Conservation (phyloP, 2,888 invertebrate genomes). For the Anagyrus pseudococci region DNA sequence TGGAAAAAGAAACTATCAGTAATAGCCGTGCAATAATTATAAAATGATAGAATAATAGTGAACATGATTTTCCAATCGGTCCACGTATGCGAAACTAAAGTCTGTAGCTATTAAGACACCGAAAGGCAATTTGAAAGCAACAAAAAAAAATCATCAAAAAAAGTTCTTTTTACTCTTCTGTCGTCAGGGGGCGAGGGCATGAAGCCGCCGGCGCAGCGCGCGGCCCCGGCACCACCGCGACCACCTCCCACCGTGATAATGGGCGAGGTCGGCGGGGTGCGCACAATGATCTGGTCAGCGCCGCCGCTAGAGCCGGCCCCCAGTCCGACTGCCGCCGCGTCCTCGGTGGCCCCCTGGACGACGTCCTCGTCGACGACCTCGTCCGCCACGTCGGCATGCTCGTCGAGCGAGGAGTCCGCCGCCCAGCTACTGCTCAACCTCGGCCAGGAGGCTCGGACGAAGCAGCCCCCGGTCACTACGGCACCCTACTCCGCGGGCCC, state of each 20-base stretch:
- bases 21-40: too few species aligned
- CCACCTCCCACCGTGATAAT: conserved; percentile 87
- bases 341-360: conserved; percentile 67
- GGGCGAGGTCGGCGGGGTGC: conserved; percentile 91
- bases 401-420: conserved; percentile 64
- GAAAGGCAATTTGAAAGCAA: too few species aligned
- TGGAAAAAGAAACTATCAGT: too few species aligned
- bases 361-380: neutral
- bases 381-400: conserved; percentile 64
- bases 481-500: conserved; percentile 58
- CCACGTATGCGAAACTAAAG: too few species aligned
- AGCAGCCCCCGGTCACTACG: conserved; percentile 20
- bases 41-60: too few species aligned
- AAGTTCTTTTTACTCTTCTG: neutral
- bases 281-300: conserved; percentile 76
- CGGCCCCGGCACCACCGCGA: conserved; percentile 64
- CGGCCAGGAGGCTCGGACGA: conserved; percentile 68
- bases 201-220: conserved; percentile 59
- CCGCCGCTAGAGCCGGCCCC: conserved; percentile 63
- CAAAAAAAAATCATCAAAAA: neutral
- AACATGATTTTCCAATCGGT: too few species aligned
- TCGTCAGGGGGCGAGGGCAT: conserved; percentile 54
- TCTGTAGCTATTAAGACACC: too few species aligned
- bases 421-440: conserved; percentile 77
- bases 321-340: too few species aligned